Evolutionary conservation across 2,113 vertebrate genomes (phyloP).

Genomic region (Callocephalon fimbriatum): DNA sequence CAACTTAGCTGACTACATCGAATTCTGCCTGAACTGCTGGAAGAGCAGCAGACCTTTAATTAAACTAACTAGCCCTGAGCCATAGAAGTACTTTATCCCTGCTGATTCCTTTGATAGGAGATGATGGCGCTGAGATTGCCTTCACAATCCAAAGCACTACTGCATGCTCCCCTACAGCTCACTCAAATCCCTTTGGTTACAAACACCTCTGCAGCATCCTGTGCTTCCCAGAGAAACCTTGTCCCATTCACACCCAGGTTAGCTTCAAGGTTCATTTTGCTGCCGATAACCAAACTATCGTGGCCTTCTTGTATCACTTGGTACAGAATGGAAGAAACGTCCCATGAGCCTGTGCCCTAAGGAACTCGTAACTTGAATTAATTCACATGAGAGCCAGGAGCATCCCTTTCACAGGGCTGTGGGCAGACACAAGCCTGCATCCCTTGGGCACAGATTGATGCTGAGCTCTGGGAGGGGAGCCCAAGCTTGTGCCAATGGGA

Average conservation of each 20-base stretch:
- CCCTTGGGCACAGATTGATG: background rate
- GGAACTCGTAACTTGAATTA: accelerated
- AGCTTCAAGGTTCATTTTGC: background rate
- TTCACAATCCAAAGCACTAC: background rate
- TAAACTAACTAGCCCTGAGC: constrained; percentile 5
- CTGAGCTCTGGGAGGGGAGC: background rate
- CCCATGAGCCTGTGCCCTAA: background rate
- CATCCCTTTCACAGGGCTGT: background rate
- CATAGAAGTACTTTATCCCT: background rate
- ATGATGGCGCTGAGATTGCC: background rate
- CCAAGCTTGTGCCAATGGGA: accelerated
- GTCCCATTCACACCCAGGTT: accelerated
- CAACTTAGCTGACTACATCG: background rate
- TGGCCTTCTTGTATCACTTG: background rate
- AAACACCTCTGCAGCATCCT: background rate
- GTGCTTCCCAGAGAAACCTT: background rate
- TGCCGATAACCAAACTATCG: accelerated
- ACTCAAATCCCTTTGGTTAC: background rate
- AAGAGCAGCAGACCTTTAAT: constrained; percentile 9
- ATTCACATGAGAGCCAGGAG: background rate
- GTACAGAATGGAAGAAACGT: background rate
- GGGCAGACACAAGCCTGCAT: background rate
- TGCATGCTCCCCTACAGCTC: background rate
- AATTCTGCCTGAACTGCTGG: background rate
- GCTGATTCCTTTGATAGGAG: background rate